Conservation (phyloP, 2,888 invertebrate species). For the Scaptomyza flava region DNA sequence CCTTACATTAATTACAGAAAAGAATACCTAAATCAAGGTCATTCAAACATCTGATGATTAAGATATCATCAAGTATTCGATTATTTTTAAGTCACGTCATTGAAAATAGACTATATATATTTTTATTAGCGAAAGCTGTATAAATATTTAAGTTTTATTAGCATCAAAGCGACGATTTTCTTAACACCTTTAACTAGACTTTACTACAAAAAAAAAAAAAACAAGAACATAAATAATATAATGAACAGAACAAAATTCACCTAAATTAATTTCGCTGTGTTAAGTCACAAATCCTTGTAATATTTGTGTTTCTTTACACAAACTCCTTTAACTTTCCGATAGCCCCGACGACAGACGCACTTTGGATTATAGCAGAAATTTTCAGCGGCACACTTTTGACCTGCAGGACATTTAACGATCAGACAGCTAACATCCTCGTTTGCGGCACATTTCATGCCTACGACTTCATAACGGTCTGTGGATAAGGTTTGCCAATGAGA, state of each 20-base stretch:
- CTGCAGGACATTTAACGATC: constrained; percentile 31
- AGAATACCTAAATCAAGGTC: not conserved
- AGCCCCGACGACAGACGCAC: constrained; percentile 57
- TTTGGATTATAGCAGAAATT: constrained; percentile 55
- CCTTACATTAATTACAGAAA: too few relatives aligned
- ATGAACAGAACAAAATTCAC: too few relatives aligned
- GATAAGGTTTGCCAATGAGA: not conserved
- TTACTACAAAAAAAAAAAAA: too few relatives aligned
- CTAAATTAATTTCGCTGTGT: not conserved
- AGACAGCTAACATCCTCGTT: constrained; percentile 59
- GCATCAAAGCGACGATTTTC: not conserved
- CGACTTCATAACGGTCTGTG: constrained; percentile 46
- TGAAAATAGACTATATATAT: not conserved
- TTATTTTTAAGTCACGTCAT: not conserved
- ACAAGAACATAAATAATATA: too few relatives aligned
- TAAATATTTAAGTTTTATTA: constrained; percentile 2
- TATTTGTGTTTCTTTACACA: constrained; percentile 39
- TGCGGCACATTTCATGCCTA: constrained; percentile 34
- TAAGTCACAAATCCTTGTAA: not conserved
- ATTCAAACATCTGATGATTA: not conserved
- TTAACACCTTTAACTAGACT: too few relatives aligned
- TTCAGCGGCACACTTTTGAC: constrained; percentile 31
- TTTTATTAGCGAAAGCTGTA: not conserved
- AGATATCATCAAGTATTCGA: not conserved
- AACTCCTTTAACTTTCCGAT: constrained; percentile 27